Base-by-base conservation (phyloP, 2,888 invertebrate genomes). In the Sphaerophoria taeniata region DNA sequence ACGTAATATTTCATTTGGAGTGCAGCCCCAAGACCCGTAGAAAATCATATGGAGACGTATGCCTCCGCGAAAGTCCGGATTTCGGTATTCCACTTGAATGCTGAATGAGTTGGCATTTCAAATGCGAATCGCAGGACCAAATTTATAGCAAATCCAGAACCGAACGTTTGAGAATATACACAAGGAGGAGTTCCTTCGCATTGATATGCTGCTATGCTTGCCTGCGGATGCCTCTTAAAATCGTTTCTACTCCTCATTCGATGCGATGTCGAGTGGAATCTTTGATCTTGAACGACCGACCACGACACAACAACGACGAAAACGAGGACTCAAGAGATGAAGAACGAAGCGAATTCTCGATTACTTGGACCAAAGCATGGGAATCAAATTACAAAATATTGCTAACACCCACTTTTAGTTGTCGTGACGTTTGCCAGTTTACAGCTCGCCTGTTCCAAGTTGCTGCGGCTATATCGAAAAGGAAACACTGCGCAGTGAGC, bases 331-430 rank as follows among this genome's bases (percentile, higher is more conserved):
- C 56, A 43, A 12, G 12, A 43, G 31, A 39, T n/a, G 39, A 53
- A 53, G 67, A 14, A 61, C 45, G 45, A 70, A 51, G 69, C 34
- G 51, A 73, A 58, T 16, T 49, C 39, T 56, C 78, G 14, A n/a
- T 60, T 56, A 24, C 56, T 53, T 39, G 14, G 34, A 24, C 58
- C 49, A 80, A 67, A 69, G 72, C 84, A 67, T 84, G 84, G 80
- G 84, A 84, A 84, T 84, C 84, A 56, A 84, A 80, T 84, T 84
- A 84, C 84, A 72, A 80, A 84, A 84, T 69, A 84, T 76, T 61
- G 84, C 80, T 45, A 72, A 84, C 84, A 84, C 84, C 84, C 80
- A 84, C 84, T 84, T 84, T 70, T 51, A 58, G 84, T 61, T 84
- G 75, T 84, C 84, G 84, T 67, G 67, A 53, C 31, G 67, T 67